Evolutionary conservation across 2,888 invertebrate species (phyloP).

Genomic region (Tromatobia lineatoria): DNA sequence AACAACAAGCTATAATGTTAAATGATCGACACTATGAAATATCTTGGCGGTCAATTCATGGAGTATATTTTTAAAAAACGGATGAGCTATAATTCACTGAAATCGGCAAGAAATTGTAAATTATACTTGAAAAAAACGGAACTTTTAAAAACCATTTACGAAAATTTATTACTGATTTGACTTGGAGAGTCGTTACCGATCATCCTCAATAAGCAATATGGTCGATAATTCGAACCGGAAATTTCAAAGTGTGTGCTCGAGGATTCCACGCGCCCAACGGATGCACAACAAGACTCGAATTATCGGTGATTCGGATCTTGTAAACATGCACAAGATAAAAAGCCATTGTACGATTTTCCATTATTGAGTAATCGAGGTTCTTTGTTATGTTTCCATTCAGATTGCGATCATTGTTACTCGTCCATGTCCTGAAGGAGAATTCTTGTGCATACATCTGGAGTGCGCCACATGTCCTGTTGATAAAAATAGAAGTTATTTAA

Average conservation of each 20-base stretch:
- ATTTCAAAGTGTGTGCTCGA: conserved; percentile 71
- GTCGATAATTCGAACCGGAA: conserved; percentile 72
- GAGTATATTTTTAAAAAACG: too few species aligned
- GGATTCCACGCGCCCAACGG: conserved; percentile 82
- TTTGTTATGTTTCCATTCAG: conserved; percentile 65
- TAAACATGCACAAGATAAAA: conserved; percentile 81
- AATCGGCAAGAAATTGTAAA: too few species aligned
- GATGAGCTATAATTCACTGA: too few species aligned
- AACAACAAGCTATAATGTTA: too few species aligned
- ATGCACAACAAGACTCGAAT: conserved; percentile 79
- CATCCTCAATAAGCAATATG: too few species aligned
- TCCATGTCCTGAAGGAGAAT: conserved; percentile 61
- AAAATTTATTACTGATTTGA: too few species aligned
- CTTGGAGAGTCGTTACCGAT: too few species aligned
- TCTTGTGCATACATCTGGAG: conserved; percentile 65
- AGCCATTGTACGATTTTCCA: conserved; percentile 74
- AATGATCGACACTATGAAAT: too few species aligned
- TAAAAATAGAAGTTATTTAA: neutral
- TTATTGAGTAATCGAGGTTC: conserved; percentile 75
- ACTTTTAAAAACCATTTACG: too few species aligned
- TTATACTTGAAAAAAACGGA: too few species aligned
- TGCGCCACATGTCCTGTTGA: conserved; percentile 70
- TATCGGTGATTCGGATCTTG: conserved; percentile 81
- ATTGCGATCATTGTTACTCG: conserved; percentile 1
- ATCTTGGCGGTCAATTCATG: too few species aligned